These are phyloP conservation scores for Gymnocypris eckloni DNA, from an alignment of 2,797 vertebrate genomes.

Conservation along the genomic window DNA sequence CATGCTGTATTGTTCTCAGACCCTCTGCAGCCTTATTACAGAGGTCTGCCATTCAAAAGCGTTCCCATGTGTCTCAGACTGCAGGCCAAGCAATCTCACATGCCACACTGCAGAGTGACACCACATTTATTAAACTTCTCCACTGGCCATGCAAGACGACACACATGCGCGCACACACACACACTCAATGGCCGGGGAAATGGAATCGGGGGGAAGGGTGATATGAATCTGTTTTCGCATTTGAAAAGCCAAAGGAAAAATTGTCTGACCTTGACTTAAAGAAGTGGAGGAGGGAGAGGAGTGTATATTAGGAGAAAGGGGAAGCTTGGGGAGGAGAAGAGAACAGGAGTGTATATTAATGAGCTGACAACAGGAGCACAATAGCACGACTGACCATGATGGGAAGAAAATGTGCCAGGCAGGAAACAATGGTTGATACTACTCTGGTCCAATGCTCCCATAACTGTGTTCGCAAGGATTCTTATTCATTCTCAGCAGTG, in stretches of 20 bases:
- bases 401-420: constrained; percentile 28
- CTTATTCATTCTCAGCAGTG: neutral
- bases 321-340: constrained; percentile 40
- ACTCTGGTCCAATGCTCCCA: neutral
- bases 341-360: constrained; percentile 56
- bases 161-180: constrained; percentile 6
- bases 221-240: constrained; percentile 51
- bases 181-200: constrained; percentile 30
- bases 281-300: constrained; percentile 32
- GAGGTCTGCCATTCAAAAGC: constrained; percentile 44
- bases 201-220: constrained; percentile 18
- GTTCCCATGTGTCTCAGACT: constrained; percentile 44
- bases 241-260: constrained; percentile 56
- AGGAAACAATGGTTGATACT: constrained; percentile 30
- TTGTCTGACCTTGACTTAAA: constrained; percentile 54
- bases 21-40: constrained; percentile 26
- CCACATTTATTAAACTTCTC: constrained; percentile 59
- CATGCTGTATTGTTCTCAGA: constrained; percentile 21
- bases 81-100: constrained; percentile 54
- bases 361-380: constrained; percentile 54
- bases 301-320: constrained; percentile 33
- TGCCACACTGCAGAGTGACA: constrained; percentile 56
- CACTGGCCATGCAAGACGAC: constrained; percentile 49
- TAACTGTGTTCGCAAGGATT: neutral
- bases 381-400: constrained; percentile 50